Conservation (phyloP, 2,888 invertebrate genomes). For the Thelaira solivaga region DNA sequence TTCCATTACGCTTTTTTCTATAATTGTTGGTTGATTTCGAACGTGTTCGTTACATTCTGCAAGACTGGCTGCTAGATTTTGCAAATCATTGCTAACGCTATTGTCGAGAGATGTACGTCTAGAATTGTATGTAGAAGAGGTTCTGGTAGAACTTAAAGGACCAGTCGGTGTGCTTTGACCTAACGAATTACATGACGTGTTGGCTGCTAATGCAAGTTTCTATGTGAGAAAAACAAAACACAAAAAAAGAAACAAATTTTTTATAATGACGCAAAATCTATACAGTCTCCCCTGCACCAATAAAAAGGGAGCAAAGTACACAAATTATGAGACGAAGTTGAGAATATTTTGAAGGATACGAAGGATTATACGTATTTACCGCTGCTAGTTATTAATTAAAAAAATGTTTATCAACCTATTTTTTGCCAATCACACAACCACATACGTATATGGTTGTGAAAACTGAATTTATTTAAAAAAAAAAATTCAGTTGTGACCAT, state of each 20-base stretch:
- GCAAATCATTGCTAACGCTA: slow-evolving; percentile 72
- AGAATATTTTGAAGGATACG: too few relatives aligned
- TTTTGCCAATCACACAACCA: too few relatives aligned
- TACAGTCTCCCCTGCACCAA: too few relatives aligned
- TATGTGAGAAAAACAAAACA: not conserved
- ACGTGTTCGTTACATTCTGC: slow-evolving; percentile 63
- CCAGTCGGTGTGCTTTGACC: slow-evolving; percentile 72
- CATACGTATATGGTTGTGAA: too few relatives aligned
- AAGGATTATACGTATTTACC: too few relatives aligned
- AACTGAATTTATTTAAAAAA: too few relatives aligned
- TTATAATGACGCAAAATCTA: too few relatives aligned
- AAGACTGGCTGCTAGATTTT: slow-evolving; percentile 69
- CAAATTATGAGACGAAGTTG: too few relatives aligned
- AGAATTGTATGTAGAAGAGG: slow-evolving; percentile 75
- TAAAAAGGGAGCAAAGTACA: too few relatives aligned
- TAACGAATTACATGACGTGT: slow-evolving; percentile 63
- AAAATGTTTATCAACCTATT: too few relatives aligned
- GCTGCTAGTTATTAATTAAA: too few relatives aligned
- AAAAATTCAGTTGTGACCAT: too few relatives aligned
- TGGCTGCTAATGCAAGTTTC: slow-evolving; percentile 4
- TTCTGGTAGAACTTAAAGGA: slow-evolving; percentile 68
- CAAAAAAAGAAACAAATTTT: not conserved
- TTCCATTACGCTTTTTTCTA: slow-evolving; percentile 33
- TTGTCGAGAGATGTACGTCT: slow-evolving; percentile 75
- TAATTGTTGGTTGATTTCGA: slow-evolving; percentile 24